Evolutionary conservation across 2,888 invertebrate species (phyloP), one percentile per base, ranked within the genome.

Genomic region (Loripinus fragilis): DNA sequence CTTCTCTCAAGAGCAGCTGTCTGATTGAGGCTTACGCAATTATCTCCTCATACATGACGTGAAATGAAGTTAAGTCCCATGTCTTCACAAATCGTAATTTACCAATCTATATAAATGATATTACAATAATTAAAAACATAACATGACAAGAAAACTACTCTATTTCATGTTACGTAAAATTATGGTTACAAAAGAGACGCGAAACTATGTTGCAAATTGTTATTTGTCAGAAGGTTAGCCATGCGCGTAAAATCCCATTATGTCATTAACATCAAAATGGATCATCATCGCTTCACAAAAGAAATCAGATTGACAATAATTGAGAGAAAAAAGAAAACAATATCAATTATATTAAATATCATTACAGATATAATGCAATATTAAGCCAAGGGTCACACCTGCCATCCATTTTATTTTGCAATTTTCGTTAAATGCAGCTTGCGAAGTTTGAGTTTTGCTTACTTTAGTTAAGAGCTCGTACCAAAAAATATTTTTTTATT

Each of bases 91-190:
- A 60, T 60, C 10, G 33, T 60, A 28, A 60, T 33, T 33, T 15
- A 60, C 33, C 60, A 60, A 60, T 60, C 60, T 60, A 33, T 10
- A 10, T 60, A 60, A 60, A 60, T 60, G 60, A 60, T 60, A 60
- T 60, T 28, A 60, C 33, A 60, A 33, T 60, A 60, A 60, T 60
- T 60, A 33, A 60, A 60, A 60, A 10, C 28, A 10, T 60, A 60
- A 60, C 33, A 5, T 17, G 60, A 20, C 60, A 60, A 33, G 60
- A 20, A 30, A 60, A 33, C 5, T 23, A 17, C 2, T 30, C 28
- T 30, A n/a, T 60, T 60, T 33, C 33, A 3, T 45, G 17, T 17
- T 8, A 38, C 12, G 38, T 38, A 8, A 45, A 20, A 20, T 45
- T 20, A 45, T 20, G 20, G 45, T 15, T 12, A 45, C 15, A 45